Base-by-base conservation (phyloP, 2,888 invertebrate genomes). In the Nomada ferruginata region DNA sequence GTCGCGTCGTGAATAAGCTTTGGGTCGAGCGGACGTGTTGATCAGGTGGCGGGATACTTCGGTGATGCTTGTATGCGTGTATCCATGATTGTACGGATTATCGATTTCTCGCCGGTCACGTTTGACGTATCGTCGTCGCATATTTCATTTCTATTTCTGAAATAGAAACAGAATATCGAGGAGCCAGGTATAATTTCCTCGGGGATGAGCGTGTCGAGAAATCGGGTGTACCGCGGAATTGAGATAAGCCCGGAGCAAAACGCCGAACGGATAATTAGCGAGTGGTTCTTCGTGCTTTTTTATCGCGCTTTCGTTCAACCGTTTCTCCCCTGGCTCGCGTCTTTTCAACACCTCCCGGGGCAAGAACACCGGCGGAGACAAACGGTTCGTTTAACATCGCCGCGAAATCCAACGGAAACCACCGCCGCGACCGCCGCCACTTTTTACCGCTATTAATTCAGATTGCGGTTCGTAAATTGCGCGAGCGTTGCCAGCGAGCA, bases 391-490 rank as follows among this genome's bases (percentile, higher is more conserved):
- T 80, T 72, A 79, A 79, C 80, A 80, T 80, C 68, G 72, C 72
- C 79, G 72, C 80, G 80, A 80, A 79, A 80, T 80, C 80, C 80
- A 64, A 36, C 23, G 42, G 78, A 72, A 72, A 72, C 68, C 66
- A 72, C 68, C 66, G 29, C 42, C n/a, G 57, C 29, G 20, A n/a
- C 20, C 15, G 23, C 50, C 47, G 53, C 18, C 18, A 11, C 55
- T 80, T 80, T 80, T 80, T 80, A 68, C 68, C 44, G 78, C 80
- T 68, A 79, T 80, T 80, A 80, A 80, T 80, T 79, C 80, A 80
- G 80, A 80, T 79, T 72, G 80, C 80, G 79, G 80, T 78, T 57
- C 76, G 74, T 78, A 76, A 84, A 85, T 85, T 85, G 78, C 78
- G 36, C 23, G 55, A 55, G 73, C 47, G 53, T 57, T 52, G 18